Percentiles rank a stretch among this genome's conserved stretches.
Conservation (phyloP, 1,140 invertebrate genomes). For the Phymorhynchus buccinoides region DNA sequence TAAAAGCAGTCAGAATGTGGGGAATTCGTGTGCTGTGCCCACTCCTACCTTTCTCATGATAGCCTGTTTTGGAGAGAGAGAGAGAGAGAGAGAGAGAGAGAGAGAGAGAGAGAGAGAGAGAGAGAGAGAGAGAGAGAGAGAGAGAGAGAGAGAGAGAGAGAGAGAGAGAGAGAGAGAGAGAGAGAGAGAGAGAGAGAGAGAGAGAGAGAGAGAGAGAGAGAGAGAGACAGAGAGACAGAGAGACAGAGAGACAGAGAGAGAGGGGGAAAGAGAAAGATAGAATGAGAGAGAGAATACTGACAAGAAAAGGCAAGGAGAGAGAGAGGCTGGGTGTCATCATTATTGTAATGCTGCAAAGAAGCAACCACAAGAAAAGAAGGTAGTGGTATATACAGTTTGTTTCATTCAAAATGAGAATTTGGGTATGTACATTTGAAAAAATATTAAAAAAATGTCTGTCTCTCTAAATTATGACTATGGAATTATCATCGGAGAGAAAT, state of each 20-base stretch:
- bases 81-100: constrained; percentile 8
- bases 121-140: too few relatives aligned
- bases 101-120: too few relatives aligned
- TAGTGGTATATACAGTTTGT: too few relatives aligned
- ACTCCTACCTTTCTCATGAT: too few relatives aligned
- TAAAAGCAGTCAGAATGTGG: background rate
- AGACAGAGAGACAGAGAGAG: background rate
- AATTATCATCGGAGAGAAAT: too few relatives aligned
- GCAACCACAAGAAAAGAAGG: too few relatives aligned
- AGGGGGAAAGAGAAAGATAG: background rate
- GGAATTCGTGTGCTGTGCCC: too few relatives aligned
- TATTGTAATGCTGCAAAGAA: background rate
- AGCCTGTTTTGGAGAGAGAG: too few relatives aligned
- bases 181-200: background rate
- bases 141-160: background rate
- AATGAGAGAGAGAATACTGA: background rate
- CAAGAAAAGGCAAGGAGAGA: background rate
- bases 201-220: background rate
- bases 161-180: background rate
- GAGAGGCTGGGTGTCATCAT: background rate
- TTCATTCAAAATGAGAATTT: too few relatives aligned
- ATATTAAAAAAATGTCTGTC: too few relatives aligned
- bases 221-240: background rate
- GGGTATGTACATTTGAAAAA: too few relatives aligned
- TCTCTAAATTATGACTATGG: too few relatives aligned